These are phyloP conservation scores for Oncorhynchus nerka DNA, from an alignment of 2,113 vertebrate species.

Conservation along the genomic window DNA sequence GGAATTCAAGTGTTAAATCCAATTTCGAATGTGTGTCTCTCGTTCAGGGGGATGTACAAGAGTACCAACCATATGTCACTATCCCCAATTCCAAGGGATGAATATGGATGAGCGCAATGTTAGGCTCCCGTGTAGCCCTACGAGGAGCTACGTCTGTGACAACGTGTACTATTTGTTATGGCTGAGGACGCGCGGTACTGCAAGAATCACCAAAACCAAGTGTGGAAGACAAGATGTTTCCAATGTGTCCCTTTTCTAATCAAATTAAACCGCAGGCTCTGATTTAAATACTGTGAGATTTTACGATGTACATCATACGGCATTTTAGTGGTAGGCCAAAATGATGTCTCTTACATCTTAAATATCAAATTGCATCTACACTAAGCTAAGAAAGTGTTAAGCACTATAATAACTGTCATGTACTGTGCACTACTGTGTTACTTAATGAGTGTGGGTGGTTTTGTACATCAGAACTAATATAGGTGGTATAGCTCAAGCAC, in stretches of 20 bases:
- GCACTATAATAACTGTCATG: background rate
- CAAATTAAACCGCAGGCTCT: background rate
- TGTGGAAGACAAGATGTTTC: background rate
- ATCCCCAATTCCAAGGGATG: slow-evolving; percentile 68
- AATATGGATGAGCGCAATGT: slow-evolving; percentile 76
- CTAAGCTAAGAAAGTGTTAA: background rate
- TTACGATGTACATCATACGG: background rate
- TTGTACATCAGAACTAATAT: background rate
- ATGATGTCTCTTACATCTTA: too few relatives aligned
- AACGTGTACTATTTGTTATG: background rate
- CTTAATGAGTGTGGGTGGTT: background rate
- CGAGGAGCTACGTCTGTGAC: slow-evolving; percentile 29
- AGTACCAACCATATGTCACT: slow-evolving; percentile 76
- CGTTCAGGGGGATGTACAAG: slow-evolving; percentile 51
- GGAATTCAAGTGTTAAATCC: slow-evolving; percentile 78
- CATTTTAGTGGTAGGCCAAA: background rate
- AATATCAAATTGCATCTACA: background rate
- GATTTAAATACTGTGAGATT: background rate
- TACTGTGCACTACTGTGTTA: background rate
- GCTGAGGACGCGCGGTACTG: background rate
- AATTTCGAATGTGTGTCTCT: slow-evolving; percentile 75
- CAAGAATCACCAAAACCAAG: background rate
- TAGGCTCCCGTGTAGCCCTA: slow-evolving; percentile 44
- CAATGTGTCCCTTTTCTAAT: background rate
- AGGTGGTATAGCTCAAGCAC: background rate